Percentiles rank a stretch among this genome's conserved stretches.
These are phyloP conservation scores for Drosophila buzzatii DNA, from an alignment of 2,888 invertebrate genomes.

Conservation along the genomic window DNA sequence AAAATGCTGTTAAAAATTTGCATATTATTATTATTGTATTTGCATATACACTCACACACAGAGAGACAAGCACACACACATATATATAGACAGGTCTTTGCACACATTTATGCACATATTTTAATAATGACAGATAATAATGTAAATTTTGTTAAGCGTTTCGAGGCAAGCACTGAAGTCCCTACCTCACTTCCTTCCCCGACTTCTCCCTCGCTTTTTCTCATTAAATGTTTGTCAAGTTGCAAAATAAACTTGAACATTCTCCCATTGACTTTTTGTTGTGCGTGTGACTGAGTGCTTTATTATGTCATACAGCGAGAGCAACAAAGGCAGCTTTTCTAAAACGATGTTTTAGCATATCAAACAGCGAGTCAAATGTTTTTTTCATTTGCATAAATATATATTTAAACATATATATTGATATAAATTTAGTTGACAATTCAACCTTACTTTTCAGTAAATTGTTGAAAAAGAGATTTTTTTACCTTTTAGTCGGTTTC, in stretches of 20 bases:
- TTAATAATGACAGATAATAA: conserved; percentile 70
- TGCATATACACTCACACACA: conserved; percentile 25
- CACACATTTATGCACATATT: conserved; percentile 33
- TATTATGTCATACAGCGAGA: conserved; percentile 11
- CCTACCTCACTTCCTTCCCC: conserved; percentile 2
- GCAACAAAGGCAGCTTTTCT: not conserved
- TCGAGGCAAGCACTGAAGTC: conserved; percentile 33
- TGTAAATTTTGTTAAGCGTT: conserved; percentile 59
- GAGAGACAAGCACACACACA: not conserved
- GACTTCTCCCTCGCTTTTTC: no score
- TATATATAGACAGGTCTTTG: not conserved
- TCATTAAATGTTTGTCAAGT: conserved; percentile 24
- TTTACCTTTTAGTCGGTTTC: not conserved
- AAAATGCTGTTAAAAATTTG: conserved; percentile 50
- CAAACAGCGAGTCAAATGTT: not conserved
- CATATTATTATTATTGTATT: conserved; percentile 65
- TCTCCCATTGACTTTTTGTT: conserved; percentile 13
- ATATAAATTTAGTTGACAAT: not conserved
- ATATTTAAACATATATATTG: not conserved
- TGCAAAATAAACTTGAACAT: conserved; percentile 40
- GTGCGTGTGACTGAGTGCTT: conserved; percentile 7
- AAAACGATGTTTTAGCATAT: conserved; percentile 3
- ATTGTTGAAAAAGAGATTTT: not conserved
- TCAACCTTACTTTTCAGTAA: not conserved
- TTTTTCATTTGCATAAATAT: not conserved